These are phyloP conservation scores for Caenorhabditis afra DNA, from an alignment of 2,888 invertebrate genomes.

Conservation along the genomic window DNA sequence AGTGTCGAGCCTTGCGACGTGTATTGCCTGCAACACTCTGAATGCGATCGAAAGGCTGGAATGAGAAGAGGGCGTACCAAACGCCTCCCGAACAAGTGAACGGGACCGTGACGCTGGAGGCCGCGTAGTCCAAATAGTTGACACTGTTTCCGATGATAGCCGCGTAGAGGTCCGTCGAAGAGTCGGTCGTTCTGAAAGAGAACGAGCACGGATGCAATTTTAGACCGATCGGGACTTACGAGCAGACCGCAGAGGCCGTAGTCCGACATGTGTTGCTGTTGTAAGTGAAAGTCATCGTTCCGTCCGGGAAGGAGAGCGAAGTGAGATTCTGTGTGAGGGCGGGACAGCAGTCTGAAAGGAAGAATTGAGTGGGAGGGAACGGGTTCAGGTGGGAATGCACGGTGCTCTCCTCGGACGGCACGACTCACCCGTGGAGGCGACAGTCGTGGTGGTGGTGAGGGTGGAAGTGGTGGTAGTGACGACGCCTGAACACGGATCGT, in stretches of 20 bases:
- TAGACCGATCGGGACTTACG: slow-evolving; percentile 44
- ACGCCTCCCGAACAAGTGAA: slow-evolving; percentile 46
- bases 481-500: slow-evolving; percentile 17
- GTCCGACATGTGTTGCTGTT: slow-evolving; percentile 61
- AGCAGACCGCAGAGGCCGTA: slow-evolving; percentile 59
- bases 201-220: not conserved
- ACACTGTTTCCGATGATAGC: slow-evolving; percentile 66
- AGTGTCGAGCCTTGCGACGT: slow-evolving; percentile 10
- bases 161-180: slow-evolving; percentile 55
- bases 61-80: slow-evolving; percentile 8
- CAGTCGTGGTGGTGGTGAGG: slow-evolving; percentile 27
- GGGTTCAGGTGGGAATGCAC: not conserved
- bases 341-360: slow-evolving; percentile 62
- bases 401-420: not conserved
- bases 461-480: slow-evolving; percentile 16
- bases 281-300: slow-evolving; percentile 64
- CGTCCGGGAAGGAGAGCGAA: slow-evolving; percentile 57
- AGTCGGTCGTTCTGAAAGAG: slow-evolving; percentile 53
- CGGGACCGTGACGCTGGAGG: slow-evolving; percentile 38
- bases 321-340: slow-evolving; percentile 51
- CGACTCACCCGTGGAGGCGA: slow-evolving; percentile 22
- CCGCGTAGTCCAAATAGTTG: slow-evolving; percentile 59
- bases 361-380: not conserved
- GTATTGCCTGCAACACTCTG: slow-evolving; percentile 32
- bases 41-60: not conserved